Percentiles rank a stretch among this genome's conserved stretches.
Evolutionary conservation across 1,140 invertebrate species (phyloP).

Genomic region (Cataglyphis hispanica): DNA sequence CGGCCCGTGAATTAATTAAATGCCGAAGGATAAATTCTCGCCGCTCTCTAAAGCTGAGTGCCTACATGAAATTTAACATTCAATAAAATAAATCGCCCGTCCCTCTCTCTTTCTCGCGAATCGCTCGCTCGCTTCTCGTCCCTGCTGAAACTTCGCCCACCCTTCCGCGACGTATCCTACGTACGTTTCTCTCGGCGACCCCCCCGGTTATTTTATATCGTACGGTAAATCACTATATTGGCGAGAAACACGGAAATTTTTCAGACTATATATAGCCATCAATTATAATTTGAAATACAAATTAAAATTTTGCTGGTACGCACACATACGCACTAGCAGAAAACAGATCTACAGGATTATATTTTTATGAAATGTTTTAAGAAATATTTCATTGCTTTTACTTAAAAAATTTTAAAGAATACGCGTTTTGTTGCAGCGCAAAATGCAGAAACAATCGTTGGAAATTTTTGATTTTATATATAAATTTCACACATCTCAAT

Average conservation of each 20-base stretch:
- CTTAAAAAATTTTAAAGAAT: no score
- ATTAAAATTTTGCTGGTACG: no score
- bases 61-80: conserved; percentile 84
- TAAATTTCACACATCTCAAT: no score
- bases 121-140: conserved; percentile 63
- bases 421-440: no score
- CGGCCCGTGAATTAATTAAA: conserved; percentile 86
- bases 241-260: conserved; percentile 43
- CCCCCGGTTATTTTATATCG: conserved; percentile 44
- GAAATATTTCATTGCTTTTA: no score
- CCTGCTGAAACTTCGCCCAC: conserved; percentile 54
- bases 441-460: no score
- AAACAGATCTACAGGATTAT: no score
- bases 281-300: conserved; percentile 4
- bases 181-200: conserved; percentile 19
- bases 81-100: conserved; percentile 83
- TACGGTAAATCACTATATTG: conserved; percentile 51
- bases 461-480: no score
- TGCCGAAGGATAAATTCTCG: conserved; percentile 86
- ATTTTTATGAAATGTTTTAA: no score
- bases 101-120: conserved; percentile 40
- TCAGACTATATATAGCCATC: background rate
- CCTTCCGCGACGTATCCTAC: conserved; percentile 2
- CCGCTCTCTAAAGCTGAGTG: conserved; percentile 76
- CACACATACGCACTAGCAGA: no score